phyloP scores from a whole-genome alignment of 2,113 vertebrate genomes.

The Paraplagusia blochii region DNA sequence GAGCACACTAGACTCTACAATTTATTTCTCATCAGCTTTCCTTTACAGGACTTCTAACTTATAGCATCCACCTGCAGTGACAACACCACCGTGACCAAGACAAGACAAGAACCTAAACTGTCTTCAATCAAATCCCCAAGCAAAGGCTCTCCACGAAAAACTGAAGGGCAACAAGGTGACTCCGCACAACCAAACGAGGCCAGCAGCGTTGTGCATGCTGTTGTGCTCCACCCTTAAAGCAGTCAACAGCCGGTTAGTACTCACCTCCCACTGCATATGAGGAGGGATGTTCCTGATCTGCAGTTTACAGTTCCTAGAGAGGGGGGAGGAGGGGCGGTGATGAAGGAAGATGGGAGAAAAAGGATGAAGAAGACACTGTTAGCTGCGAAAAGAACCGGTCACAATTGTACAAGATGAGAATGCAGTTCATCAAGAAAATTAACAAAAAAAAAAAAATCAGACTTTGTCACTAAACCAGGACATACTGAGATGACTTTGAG shows the following conservation, averaged over 20 bases:
- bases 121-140: slow-evolving; percentile 12
- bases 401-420: slow-evolving; percentile 12
- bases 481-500: slow-evolving; percentile 21
- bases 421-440: background rate
- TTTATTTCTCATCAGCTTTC: no score
- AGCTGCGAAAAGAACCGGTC: slow-evolving; percentile 20
- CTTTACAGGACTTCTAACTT: no score
- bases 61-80: background rate
- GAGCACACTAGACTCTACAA: no score
- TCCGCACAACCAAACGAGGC: slow-evolving; percentile 34
- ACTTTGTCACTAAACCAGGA: slow-evolving; percentile 1
- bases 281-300: slow-evolving; percentile 95
- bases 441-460: background rate
- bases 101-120: background rate
- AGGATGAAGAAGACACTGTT: slow-evolving; percentile 10
- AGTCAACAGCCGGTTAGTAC: slow-evolving; percentile 65
- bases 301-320: slow-evolving; percentile 88
- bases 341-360: slow-evolving; percentile 12
- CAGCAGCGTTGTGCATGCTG: slow-evolving; percentile 25
- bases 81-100: no score
- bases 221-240: slow-evolving; percentile 51
- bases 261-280: slow-evolving; percentile 96
- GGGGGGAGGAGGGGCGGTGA: slow-evolving; percentile 12
- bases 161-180: slow-evolving; percentile 28
- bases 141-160: slow-evolving; percentile 14